These are phyloP conservation scores for Yasuhikotakia modesta DNA, from an alignment of 2,797 vertebrate species.

Conservation along the genomic window DNA sequence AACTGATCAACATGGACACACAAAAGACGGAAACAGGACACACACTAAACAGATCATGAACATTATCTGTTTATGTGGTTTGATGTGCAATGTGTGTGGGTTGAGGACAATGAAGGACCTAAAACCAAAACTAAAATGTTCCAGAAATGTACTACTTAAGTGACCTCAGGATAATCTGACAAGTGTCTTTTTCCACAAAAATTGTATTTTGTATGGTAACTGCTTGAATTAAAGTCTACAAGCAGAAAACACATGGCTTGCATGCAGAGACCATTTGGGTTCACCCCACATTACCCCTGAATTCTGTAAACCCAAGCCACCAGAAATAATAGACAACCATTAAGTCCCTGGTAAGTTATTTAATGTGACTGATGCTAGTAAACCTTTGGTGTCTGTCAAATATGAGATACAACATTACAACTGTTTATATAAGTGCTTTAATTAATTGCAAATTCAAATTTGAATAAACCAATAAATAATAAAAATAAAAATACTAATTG, in stretches of 20 bases:
- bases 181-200: not conserved
- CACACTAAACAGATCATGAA: too few species aligned
- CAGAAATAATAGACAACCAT: not conserved
- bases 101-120: not conserved
- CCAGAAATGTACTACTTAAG: not conserved
- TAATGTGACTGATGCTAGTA: not conserved
- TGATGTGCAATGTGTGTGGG: not conserved
- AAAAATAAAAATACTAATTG: conserved; percentile 4
- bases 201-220: not conserved
- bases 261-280: not conserved
- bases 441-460: not conserved
- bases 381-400: not conserved
- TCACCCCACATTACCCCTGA: not conserved
- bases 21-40: too few species aligned
- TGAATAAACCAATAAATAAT: not conserved
- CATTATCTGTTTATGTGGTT: too few species aligned
- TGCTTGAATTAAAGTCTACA: not conserved
- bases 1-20: too few species aligned
- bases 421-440: not conserved
- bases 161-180: not conserved
- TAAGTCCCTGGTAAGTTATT: not conserved
- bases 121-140: conserved; percentile 12
- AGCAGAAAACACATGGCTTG: conserved; percentile 2
- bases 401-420: not conserved
- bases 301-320: not conserved